phyloP scores from a whole-genome alignment of 2,888 invertebrate genomes.

The Smittia sp. region DNA sequence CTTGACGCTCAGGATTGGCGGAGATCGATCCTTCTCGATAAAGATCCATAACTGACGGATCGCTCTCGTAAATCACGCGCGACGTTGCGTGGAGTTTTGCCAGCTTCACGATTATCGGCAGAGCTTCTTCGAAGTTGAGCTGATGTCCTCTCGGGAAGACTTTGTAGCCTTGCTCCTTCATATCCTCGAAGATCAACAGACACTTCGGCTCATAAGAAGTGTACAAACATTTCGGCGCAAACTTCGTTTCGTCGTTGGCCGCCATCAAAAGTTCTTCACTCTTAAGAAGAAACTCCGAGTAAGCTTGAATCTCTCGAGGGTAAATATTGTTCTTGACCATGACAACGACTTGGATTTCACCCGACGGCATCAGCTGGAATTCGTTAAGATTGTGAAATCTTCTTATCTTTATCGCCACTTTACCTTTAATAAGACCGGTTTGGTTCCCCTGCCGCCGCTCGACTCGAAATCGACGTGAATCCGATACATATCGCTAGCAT shows the following conservation, averaged over 20 bases:
- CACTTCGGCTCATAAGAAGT: constrained; percentile 51
- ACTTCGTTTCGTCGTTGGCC: constrained; percentile 49
- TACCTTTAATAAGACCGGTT: constrained; percentile 51
- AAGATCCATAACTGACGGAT: constrained; percentile 48
- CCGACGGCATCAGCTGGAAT: constrained; percentile 48
- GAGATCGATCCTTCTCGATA: constrained; percentile 51
- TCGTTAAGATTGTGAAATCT: neutral
- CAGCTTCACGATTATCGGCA: constrained; percentile 56
- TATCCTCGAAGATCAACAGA: constrained; percentile 57
- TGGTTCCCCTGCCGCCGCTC: constrained; percentile 47
- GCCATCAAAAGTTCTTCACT: constrained; percentile 44
- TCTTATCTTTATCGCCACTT: neutral
- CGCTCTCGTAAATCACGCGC: constrained; percentile 47
- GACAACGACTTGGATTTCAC: constrained; percentile 48
- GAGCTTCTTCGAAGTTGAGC: constrained; percentile 57
- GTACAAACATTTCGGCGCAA: constrained; percentile 51
- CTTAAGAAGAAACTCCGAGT: constrained; percentile 16
- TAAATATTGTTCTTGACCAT: constrained; percentile 49
- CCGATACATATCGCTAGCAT: constrained; percentile 52
- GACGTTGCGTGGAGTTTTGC: constrained; percentile 60
- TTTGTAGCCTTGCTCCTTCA: constrained; percentile 56
- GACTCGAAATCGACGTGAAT: constrained; percentile 49
- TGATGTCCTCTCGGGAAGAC: constrained; percentile 58
- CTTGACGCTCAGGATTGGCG: constrained; percentile 50
- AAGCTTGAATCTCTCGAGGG: constrained; percentile 45